Conservation (phyloP, 1,140 invertebrate genomes). For the Tetramorium parvispinum region DNA sequence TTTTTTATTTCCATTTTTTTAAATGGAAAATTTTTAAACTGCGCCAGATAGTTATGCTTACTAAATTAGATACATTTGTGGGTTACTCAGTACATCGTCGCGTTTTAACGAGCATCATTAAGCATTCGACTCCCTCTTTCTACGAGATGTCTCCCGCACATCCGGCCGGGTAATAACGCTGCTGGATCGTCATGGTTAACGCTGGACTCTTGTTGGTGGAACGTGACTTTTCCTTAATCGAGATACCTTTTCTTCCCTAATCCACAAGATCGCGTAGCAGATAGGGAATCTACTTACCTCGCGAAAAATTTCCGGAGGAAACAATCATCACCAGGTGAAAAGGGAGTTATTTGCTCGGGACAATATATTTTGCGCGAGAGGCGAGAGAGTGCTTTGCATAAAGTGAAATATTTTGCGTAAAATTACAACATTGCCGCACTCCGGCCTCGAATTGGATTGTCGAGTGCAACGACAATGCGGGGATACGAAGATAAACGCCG, state of each 20-base stretch:
- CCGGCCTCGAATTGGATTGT: constrained; percentile 17
- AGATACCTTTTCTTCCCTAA: constrained; percentile 47
- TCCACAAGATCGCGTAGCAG: constrained; percentile 17
- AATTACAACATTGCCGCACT: neutral
- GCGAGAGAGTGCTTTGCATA: constrained; percentile 11
- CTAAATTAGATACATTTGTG: neutral
- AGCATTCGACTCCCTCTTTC: constrained; percentile 36
- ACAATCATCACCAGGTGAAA: constrained; percentile 5
- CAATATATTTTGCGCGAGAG: neutral
- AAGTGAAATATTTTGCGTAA: constrained; percentile 1
- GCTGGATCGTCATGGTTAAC: constrained; percentile 47
- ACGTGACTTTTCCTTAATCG: constrained; percentile 60
- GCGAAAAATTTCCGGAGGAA: constrained; percentile 21
- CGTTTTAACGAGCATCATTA: constrained; percentile 58
- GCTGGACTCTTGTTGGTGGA: constrained; percentile 46
- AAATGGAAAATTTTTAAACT: neutral
- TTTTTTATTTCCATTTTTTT: neutral
- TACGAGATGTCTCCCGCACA: constrained; percentile 43
- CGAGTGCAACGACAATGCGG: constrained; percentile 14
- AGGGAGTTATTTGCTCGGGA: constrained; percentile 7
- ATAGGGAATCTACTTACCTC: constrained; percentile 25
- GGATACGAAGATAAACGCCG: constrained; percentile 22
- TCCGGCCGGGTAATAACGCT: constrained; percentile 20
- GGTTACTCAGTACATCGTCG: constrained; percentile 5
- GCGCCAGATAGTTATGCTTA: neutral